Percentiles rank a stretch among this genome's conserved stretches.
phyloP scores from a whole-genome alignment of 2,888 invertebrate species.

The Mycalesis mineus region DNA sequence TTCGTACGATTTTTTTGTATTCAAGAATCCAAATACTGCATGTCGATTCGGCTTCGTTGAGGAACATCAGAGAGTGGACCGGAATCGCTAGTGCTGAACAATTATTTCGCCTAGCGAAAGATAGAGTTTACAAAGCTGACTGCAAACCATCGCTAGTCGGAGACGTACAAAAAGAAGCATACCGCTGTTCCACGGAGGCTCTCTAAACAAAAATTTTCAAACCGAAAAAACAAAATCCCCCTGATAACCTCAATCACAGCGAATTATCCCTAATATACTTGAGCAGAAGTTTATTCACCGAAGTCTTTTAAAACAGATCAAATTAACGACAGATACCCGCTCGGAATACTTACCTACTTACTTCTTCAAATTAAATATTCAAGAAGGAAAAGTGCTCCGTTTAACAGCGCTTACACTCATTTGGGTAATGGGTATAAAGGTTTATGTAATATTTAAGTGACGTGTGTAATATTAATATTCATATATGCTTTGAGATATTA shows the following conservation, averaged over 20 bases:
- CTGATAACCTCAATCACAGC: neutral
- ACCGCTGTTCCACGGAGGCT: no score
- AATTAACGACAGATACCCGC: neutral
- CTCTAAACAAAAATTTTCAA: neutral
- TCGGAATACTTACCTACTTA: neutral
- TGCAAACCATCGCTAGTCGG: no score
- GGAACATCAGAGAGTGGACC: no score
- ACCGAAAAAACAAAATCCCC: neutral
- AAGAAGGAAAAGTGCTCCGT: conserved; percentile 6
- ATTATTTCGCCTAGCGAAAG: no score
- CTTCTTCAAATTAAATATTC: conserved; percentile 10
- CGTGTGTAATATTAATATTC: neutral
- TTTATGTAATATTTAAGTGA: neutral
- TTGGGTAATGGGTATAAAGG: neutral
- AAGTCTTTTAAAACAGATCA: conserved; percentile 4
- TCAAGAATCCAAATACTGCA: no score
- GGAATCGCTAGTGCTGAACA: no score
- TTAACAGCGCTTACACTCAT: conserved; percentile 1
- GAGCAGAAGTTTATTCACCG: conserved; percentile 1
- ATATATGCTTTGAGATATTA: no score
- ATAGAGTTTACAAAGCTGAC: no score
- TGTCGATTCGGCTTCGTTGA: no score
- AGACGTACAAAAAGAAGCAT: no score
- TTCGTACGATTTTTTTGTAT: no score
- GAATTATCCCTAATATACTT: neutral